These are phyloP conservation scores for Caenorhabditis becei DNA, from an alignment of 2,888 invertebrate genomes.

Conservation along the genomic window DNA sequence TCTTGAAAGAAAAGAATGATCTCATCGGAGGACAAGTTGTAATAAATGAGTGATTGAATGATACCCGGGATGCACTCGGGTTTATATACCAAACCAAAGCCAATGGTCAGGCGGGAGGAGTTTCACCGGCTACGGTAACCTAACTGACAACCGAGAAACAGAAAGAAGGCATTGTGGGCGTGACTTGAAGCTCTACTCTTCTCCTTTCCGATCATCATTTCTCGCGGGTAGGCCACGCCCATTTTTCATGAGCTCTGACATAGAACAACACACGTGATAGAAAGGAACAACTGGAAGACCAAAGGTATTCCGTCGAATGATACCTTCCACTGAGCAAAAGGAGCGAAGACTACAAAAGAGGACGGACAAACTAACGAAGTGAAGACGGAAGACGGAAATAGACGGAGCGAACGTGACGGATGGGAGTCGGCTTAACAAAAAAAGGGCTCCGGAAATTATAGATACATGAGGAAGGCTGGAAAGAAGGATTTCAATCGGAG, in stretches of 20 bases:
- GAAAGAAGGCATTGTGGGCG: neutral
- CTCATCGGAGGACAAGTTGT: too few species aligned
- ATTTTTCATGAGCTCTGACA: neutral
- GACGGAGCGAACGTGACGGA: constrained; percentile 12
- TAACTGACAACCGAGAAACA: neutral
- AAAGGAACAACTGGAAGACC: neutral
- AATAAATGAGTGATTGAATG: too few species aligned
- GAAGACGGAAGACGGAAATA: neutral
- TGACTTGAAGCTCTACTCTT: neutral
- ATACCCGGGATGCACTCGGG: too few species aligned
- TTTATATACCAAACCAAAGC: too few species aligned
- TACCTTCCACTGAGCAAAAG: neutral
- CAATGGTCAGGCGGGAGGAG: neutral
- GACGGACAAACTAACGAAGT: neutral
- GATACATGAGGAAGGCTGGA: neutral
- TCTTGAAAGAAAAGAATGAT: too few species aligned
- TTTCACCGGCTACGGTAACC: constrained; percentile 1
- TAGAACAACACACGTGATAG: neutral
- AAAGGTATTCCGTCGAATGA: neutral
- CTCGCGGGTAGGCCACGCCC: constrained; percentile 6
- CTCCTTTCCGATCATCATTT: constrained; percentile 26
- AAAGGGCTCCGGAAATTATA: constrained; percentile 18
- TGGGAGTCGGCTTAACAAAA: neutral
- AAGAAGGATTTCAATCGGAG: neutral
- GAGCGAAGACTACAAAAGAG: neutral